Conservation (phyloP, 2,113 vertebrate genomes). For the Gopherus flavomarginatus region DNA sequence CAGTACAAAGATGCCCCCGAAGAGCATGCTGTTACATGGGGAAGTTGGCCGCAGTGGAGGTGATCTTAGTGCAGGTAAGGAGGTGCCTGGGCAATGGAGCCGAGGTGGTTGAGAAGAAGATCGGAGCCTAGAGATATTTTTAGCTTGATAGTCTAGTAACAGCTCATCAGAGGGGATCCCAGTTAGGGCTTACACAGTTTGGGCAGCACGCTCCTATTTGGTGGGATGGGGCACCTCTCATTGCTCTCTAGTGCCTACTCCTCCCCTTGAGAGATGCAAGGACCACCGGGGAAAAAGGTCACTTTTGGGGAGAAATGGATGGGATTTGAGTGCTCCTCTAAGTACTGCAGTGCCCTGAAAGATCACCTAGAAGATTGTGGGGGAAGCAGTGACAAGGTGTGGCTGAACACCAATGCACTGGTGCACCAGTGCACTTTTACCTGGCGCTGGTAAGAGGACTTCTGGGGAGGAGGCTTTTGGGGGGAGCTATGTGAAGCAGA, state of each 20-base stretch:
- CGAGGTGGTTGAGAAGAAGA: neutral
- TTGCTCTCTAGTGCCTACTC: neutral
- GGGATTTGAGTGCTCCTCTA: neutral
- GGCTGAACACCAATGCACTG: neutral
- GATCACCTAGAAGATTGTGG: neutral
- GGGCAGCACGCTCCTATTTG: neutral
- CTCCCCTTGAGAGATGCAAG: neutral
- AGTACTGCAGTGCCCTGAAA: neutral
- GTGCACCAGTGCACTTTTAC: too few relatives aligned
- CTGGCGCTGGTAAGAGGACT: neutral
- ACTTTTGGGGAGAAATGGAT: neutral
- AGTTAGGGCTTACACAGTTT: neutral
- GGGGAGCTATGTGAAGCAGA: neutral
- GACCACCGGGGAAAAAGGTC: neutral
- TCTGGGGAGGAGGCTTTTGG: rapidly evolving
- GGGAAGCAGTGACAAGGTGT: neutral
- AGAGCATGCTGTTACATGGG: slow-evolving; percentile 92
- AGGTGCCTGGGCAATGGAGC: rapidly evolving
- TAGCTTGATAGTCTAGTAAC: neutral
- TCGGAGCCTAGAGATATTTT: neutral
- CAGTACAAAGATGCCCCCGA: slow-evolving; percentile 95
- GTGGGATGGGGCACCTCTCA: neutral
- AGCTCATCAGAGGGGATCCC: neutral
- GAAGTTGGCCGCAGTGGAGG: slow-evolving; percentile 87
- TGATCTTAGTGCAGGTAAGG: slow-evolving; percentile 94